Base-by-base conservation (phyloP, 2,888 invertebrate species). In the Cremastinae sp. region DNA sequence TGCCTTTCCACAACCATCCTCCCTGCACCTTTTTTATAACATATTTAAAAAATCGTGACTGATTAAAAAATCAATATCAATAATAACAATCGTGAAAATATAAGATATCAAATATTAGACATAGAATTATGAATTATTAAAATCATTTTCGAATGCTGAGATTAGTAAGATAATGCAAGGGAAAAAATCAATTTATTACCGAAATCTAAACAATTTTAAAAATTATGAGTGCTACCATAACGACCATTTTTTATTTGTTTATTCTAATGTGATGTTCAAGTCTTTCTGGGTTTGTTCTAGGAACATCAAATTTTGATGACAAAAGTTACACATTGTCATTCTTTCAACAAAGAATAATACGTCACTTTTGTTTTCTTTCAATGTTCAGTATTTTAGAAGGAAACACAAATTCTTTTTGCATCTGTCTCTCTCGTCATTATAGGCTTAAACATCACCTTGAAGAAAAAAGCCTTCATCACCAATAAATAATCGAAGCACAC, bases 1-100 rank as follows among this genome's bases (percentile, higher is more conserved):
- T 0, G 97, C 95, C 88, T 97, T 97, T 45, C 96, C 96, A 88
- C 98, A 98, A 3, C 95, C 96, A 79, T 94, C 93, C 85, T 94
- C 94, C 53, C 92, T 91, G 88, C 97, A 97, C 90, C 97, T 96
- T n/a, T n/a, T n/a, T 83, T 43, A 70, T 3, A 75, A 64, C 49
- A 55, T 18, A 20, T 37, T 14, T 16, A 37, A 64, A 61, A 66
- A 53, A 61, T 28, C 28, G 28, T 28, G 5, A 28, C 59, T 35
- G 14, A 49, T 20, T 37, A 61, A 16, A 9, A 20, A 18, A 41
- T 41, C 9, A 55, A 45, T 55, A 20, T 14, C 18, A 4, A 66
- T 45, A 5, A 43, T 22, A 28, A 43, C 22, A 18, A 12, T 14
- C 9, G 10, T 39, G 43, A 45, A 39, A 55, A 22, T 14, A 22